Conservation (phyloP, 2,113 vertebrate genomes). For the Clarias gariepinus region DNA sequence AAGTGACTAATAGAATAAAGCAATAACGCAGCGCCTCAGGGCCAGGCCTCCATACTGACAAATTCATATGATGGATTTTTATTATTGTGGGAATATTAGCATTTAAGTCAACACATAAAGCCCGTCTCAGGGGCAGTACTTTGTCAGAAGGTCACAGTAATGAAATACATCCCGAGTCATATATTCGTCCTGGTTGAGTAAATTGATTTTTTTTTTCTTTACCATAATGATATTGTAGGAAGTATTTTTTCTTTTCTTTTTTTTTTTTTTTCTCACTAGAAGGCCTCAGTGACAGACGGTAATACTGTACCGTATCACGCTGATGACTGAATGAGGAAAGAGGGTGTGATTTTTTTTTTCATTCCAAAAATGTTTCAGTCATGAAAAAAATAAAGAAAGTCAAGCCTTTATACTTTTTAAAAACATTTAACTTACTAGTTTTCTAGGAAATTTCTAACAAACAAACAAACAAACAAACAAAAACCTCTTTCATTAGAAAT, state of each 20-base stretch:
- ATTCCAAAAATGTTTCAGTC: not conserved
- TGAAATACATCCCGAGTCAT: constrained; percentile 52
- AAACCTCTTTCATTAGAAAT: not conserved
- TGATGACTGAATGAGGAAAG: not conserved
- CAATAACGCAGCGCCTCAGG: constrained; percentile 75
- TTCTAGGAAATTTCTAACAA: not conserved
- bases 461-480: not conserved
- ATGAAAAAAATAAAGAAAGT: not conserved
- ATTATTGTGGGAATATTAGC: constrained; percentile 72
- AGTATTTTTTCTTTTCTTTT: not conserved
- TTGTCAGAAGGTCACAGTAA: constrained; percentile 58
- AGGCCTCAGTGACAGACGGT: not conserved
- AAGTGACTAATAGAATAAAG: constrained; percentile 84
- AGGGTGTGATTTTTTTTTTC: not conserved
- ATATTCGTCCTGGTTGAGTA: constrained; percentile 38
- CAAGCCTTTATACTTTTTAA: not conserved
- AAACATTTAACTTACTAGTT: not conserved
- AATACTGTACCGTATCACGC: not conserved
- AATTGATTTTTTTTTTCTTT: constrained; percentile 49
- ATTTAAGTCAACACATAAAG: constrained; percentile 73
- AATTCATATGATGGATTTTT: constrained; percentile 78
- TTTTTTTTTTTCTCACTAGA: not conserved
- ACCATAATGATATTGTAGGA: constrained; percentile 36
- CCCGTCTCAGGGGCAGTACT: constrained; percentile 64
- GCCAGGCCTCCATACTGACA: constrained; percentile 68